Evolutionary conservation across 2,888 invertebrate species (phyloP).

Genomic region (Eupeodes luniger): DNA sequence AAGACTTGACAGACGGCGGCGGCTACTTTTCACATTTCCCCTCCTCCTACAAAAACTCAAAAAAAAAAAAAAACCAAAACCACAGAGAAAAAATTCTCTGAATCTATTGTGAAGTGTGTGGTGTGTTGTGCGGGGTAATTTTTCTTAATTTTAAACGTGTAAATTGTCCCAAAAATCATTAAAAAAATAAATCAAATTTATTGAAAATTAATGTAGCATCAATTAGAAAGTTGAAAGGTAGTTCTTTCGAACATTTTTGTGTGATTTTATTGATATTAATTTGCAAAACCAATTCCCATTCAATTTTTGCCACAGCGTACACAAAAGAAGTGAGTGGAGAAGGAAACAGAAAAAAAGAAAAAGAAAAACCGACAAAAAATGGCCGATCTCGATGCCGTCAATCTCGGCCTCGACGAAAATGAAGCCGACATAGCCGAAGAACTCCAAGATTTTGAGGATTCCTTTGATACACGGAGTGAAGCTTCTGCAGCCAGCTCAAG

Average conservation of each 20-base stretch:
- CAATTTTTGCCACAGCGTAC: slow-evolving; percentile 39
- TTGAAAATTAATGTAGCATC: slow-evolving; percentile 82
- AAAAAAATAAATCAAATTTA: slow-evolving; percentile 81
- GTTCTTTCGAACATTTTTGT: not conserved
- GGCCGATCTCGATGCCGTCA: slow-evolving; percentile 86
- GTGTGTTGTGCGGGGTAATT: slow-evolving; percentile 53
- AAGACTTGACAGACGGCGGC: slow-evolving; percentile 7
- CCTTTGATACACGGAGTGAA: slow-evolving; percentile 94
- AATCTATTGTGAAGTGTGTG: slow-evolving; percentile 25
- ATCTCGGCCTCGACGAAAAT: slow-evolving; percentile 88
- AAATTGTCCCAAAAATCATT: slow-evolving; percentile 42
- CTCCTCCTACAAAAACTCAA: slow-evolving; percentile 27
- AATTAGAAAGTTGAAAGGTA: slow-evolving; percentile 71
- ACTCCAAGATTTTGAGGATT: slow-evolving; percentile 88
- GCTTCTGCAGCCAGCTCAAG: slow-evolving; percentile 90
- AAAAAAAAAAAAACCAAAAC: no score
- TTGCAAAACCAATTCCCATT: not conserved
- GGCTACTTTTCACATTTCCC: not conserved
- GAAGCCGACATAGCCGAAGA: slow-evolving; percentile 92
- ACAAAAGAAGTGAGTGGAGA: slow-evolving; percentile 29
- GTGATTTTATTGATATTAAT: not conserved
- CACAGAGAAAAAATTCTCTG: slow-evolving; percentile 20
- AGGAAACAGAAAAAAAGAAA: slow-evolving; percentile 7
- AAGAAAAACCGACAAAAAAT: slow-evolving; percentile 79
- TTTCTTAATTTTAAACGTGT: slow-evolving; percentile 36